Base-by-base conservation (phyloP, 2,888 invertebrate species). In the Polylopha cassiicola region DNA sequence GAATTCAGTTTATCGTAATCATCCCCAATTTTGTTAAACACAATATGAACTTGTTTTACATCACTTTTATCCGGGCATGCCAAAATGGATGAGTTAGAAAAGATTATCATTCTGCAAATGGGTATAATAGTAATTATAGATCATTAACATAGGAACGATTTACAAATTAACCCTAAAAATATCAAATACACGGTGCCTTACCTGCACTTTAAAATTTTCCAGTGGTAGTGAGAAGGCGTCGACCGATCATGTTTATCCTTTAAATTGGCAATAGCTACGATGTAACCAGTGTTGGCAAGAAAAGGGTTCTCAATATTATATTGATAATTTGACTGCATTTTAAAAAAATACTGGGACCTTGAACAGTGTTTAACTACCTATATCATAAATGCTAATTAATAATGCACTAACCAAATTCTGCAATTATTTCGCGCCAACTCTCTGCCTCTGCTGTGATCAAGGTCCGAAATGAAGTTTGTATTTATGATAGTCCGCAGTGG, bases 191-290 rank as follows among this genome's bases (percentile, higher is more conserved):
- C 43, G n/a, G n/a, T n/a, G n/a, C n/a, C n/a, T 16, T 46, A 76
- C 84, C 82, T 73, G 73, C 84, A 84, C 57, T 82, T 84, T 4
- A 85, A 58, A 51, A 81, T 72, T 73, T 82, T 84, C 85, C 85
- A 85, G 47, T 85, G 84, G 44, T 65, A 76, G 53, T 82, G 64
- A 4, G 82, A 73, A n/a, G 85, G 82, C 2, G 85, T 62, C 6
- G 84, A 85, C 48, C 80, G 68, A 50, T 85, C 85, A 50, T 78
- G 84, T 53, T 82, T 82, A 41, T 85, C 85, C 30, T 60, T 51
- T 24, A 75, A 53, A 59, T 78, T 73, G 21, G 84, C 81, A 34
- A 65, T 61, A 26, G 69, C 81, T 33, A 58, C 55, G 20, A 82
- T 44, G 44, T 84, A 78, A 0, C 81, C 78, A 14, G 80, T 53